These are phyloP conservation scores for Oenanthe oenanthe DNA, from an alignment of 2,113 vertebrate genomes.

Conservation along the genomic window DNA sequence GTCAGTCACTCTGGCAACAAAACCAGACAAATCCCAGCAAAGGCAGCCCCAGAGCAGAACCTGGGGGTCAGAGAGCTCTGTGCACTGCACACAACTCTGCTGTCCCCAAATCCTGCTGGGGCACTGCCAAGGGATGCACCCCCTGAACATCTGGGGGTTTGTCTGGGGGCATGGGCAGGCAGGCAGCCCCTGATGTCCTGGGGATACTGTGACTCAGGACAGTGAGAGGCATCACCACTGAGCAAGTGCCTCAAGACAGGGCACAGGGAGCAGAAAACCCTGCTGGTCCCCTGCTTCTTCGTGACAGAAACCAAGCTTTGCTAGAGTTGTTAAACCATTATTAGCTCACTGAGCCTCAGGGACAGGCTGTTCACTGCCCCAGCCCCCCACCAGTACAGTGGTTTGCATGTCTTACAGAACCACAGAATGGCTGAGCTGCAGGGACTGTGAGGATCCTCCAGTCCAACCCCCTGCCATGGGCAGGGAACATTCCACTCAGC, in stretches of 20 bases:
- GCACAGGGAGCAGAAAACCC: not conserved
- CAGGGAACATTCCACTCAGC: not conserved
- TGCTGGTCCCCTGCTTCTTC: not conserved
- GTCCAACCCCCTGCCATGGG: not conserved
- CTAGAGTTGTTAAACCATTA: not conserved
- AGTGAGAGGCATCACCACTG: not conserved
- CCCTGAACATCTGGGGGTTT: too few relatives aligned
- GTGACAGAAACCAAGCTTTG: not conserved
- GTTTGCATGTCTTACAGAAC: not conserved
- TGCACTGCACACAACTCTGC: not conserved
- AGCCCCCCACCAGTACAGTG: not conserved
- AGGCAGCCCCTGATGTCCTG: not conserved
- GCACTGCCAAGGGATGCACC: not conserved
- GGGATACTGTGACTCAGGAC: not conserved
- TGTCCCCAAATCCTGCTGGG: not conserved
- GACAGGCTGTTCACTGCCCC: not conserved
- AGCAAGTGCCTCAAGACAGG: not conserved
- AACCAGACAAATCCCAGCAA: not conserved
- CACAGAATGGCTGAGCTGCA: not conserved
- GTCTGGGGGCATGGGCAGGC: fast-evolving
- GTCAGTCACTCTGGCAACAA: not conserved
- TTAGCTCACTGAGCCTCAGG: not conserved
- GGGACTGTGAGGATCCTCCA: not conserved
- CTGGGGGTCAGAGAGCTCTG: not conserved
- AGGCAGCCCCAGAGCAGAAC: not conserved